Percentiles rank a stretch among this genome's conserved stretches.
These are phyloP conservation scores for Timema podura DNA, from an alignment of 2,888 invertebrate species.

Conservation along the genomic window DNA sequence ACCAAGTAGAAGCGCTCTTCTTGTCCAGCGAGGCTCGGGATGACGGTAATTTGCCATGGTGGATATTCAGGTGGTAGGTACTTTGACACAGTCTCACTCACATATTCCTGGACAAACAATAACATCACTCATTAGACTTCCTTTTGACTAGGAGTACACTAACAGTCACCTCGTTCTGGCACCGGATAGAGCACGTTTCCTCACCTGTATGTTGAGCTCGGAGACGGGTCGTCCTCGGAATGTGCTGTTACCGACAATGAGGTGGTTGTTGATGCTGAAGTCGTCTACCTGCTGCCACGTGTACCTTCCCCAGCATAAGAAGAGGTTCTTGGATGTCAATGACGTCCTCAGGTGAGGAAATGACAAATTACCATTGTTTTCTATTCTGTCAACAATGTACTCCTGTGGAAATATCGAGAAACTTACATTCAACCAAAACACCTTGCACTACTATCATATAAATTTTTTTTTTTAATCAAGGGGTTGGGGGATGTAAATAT, in stretches of 20 bases:
- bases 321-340: constrained; percentile 54
- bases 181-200: too few relatives aligned
- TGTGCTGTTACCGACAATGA: constrained; percentile 58
- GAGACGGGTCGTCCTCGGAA: constrained; percentile 66
- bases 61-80: constrained; percentile 67
- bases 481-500: too few relatives aligned
- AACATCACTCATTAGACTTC: constrained; percentile 10
- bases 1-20: constrained; percentile 64
- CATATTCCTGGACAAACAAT: constrained; percentile 59
- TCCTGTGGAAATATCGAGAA: constrained; percentile 41
- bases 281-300: constrained; percentile 58
- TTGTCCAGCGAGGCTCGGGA: constrained; percentile 52
- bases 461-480: too few relatives aligned
- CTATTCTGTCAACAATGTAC: constrained; percentile 35
- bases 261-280: constrained; percentile 66
- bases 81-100: constrained; percentile 73
- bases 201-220: constrained; percentile 63
- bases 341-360: constrained; percentile 65
- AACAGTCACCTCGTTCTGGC: too few relatives aligned
- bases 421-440: too few relatives aligned
- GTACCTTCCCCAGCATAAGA: constrained; percentile 62
- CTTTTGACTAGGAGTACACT: too few relatives aligned
- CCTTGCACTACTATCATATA: too few relatives aligned
- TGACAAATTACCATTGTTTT: constrained; percentile 43
- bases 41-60: constrained; percentile 77